Evolutionary conservation across 2,113 vertebrate genomes (phyloP).

Genomic region (Fregetta grallaria): DNA sequence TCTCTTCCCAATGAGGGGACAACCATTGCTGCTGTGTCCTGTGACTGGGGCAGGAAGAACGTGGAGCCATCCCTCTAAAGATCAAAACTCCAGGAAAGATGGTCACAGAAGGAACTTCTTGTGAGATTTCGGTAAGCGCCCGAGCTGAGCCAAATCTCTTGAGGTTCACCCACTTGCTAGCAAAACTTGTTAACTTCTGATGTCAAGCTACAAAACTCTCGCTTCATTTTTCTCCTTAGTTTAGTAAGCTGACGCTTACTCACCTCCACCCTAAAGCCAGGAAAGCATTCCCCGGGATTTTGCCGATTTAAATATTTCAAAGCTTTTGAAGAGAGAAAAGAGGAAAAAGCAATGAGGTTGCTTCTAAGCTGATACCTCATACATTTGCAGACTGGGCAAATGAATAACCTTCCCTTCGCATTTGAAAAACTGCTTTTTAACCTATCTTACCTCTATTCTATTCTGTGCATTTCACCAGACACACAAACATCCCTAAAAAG

Average conservation of each 20-base stretch:
- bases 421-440: background rate
- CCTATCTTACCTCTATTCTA: background rate
- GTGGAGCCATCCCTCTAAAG: background rate
- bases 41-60: background rate
- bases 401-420: background rate
- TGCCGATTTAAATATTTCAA: slow-evolving; percentile 33
- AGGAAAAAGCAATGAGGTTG: background rate
- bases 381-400: background rate
- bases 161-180: background rate
- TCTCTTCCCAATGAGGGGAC: background rate
- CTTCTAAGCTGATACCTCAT: background rate
- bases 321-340: background rate
- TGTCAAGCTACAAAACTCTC: background rate
- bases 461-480: background rate
- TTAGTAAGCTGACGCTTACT: background rate
- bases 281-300: background rate
- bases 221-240: background rate
- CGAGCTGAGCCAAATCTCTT: background rate
- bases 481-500: background rate
- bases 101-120: background rate
- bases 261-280: slow-evolving; percentile 1
- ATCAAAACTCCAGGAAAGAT: background rate
- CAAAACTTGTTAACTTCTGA: background rate
- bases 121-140: background rate
- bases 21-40: background rate